These are phyloP conservation scores for Drosophila malerkotliana DNA, from an alignment of 1,140 invertebrate species.

Conservation along the genomic window DNA sequence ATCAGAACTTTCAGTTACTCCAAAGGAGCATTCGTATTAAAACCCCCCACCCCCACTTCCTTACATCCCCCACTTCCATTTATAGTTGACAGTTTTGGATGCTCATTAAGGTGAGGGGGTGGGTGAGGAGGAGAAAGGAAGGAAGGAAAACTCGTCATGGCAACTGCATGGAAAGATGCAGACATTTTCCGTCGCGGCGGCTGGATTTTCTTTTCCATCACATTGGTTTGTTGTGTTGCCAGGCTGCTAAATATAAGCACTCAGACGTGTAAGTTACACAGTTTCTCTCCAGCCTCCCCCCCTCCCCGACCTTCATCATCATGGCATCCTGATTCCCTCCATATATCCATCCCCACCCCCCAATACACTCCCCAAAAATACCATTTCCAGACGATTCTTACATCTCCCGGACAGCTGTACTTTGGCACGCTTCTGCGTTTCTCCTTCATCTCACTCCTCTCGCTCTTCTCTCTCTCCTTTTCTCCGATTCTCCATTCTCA, in stretches of 20 bases:
- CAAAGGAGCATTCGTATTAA: not conserved
- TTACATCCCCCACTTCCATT: not conserved
- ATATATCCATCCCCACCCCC: conserved; percentile 1
- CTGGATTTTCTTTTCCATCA: conserved; percentile 25
- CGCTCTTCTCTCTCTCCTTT: not conserved
- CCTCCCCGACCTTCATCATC: not conserved
- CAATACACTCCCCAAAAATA: not conserved
- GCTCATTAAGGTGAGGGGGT: conserved; percentile 44
- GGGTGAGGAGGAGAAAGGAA: not conserved
- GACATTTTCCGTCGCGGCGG: conserved; percentile 30
- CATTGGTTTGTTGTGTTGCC: conserved; percentile 54
- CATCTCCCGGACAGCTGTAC: conserved; percentile 60
- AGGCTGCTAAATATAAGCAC: conserved; percentile 69
- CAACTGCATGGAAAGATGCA: conserved; percentile 48
- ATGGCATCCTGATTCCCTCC: not conserved
- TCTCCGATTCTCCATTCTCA: not conserved
- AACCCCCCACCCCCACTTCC: not conserved
- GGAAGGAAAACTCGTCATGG: conserved; percentile 20
- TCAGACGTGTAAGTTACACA: conserved; percentile 52
- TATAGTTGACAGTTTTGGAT: conserved; percentile 56
- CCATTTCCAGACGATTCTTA: not conserved
- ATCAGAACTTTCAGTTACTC: conserved; percentile 5
- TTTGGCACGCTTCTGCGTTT: conserved; percentile 68
- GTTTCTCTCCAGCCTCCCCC: not conserved
- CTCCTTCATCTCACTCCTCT: conserved; percentile 29